phyloP scores from a whole-genome alignment of 2,888 invertebrate genomes.

The Xestia c-nigrum region DNA sequence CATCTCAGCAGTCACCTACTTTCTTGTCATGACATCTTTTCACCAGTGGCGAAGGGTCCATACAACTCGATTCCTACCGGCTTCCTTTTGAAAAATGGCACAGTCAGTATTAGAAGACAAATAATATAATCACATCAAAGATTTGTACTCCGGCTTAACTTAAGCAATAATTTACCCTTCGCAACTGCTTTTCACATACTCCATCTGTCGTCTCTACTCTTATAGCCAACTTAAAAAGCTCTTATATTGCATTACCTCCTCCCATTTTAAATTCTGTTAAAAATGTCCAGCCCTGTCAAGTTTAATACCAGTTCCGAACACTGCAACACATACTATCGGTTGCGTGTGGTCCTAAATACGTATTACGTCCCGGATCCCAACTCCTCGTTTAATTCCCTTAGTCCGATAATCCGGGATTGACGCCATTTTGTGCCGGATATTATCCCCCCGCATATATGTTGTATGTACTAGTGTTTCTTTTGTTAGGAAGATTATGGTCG shows the following conservation, averaged over 20 bases:
- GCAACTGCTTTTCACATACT: too few species aligned
- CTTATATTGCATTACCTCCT: background rate
- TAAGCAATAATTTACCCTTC: too few species aligned
- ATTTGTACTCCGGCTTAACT: too few species aligned
- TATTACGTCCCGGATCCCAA: slow-evolving; percentile 46
- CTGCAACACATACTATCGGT: slow-evolving; percentile 16
- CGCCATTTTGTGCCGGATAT: slow-evolving; percentile 51
- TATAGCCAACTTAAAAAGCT: too few species aligned
- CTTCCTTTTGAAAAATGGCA: too few species aligned
- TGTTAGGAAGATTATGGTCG: slow-evolving; percentile 6
- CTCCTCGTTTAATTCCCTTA: slow-evolving; percentile 60
- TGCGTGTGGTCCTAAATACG: slow-evolving; percentile 32
- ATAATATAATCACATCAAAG: too few species aligned
- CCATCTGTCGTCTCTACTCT: too few species aligned
- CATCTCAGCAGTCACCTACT: too few species aligned
- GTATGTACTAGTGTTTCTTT: slow-evolving; percentile 18
- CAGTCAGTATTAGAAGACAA: too few species aligned
- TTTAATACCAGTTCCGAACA: slow-evolving; percentile 24
- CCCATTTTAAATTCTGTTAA: background rate
- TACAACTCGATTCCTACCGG: too few species aligned
- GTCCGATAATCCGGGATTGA: slow-evolving; percentile 63
- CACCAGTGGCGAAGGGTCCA: too few species aligned
- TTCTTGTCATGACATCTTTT: too few species aligned
- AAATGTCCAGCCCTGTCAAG: slow-evolving; percentile 10
- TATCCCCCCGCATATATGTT: slow-evolving; percentile 8